phyloP scores from a whole-genome alignment of 2,888 invertebrate genomes.

The Lepeophtheirus nordmannii region DNA sequence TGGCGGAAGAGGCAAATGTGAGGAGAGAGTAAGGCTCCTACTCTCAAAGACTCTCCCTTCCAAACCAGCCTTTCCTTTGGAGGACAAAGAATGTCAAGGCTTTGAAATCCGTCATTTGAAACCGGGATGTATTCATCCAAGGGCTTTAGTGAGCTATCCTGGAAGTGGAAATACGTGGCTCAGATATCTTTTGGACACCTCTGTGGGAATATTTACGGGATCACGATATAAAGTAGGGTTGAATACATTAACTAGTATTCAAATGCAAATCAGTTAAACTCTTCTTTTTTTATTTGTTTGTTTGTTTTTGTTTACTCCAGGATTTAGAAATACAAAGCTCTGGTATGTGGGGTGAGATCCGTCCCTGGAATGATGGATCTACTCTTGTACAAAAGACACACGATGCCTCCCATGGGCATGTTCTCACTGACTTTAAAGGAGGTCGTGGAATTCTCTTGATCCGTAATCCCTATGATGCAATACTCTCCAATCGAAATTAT shows the following conservation, averaged over 20 bases:
- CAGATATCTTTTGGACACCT: conserved; percentile 32
- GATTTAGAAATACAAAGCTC: not conserved
- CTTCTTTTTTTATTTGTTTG: not conserved
- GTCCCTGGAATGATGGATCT: conserved; percentile 31
- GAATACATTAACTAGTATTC: conserved; percentile 15
- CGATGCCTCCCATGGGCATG: conserved; percentile 28
- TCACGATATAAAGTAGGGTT: conserved; percentile 30
- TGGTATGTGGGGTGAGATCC: conserved; percentile 33
- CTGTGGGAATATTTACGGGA: conserved; percentile 33
- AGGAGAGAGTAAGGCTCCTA: not conserved
- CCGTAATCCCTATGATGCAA: conserved; percentile 33
- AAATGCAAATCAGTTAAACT: not conserved
- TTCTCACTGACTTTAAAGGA: conserved; percentile 26
- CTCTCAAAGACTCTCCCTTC: not conserved
- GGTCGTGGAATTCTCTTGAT: conserved; percentile 31
- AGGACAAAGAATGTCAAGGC: not conserved
- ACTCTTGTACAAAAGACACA: conserved; percentile 34
- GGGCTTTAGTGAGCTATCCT: conserved; percentile 32
- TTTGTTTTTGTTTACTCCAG: not conserved
- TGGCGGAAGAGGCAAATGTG: not conserved
- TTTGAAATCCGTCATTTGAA: conserved; percentile 11
- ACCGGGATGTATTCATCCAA: conserved; percentile 23
- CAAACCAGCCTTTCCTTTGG: not conserved
- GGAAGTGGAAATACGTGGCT: conserved; percentile 34
- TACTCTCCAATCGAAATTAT: conserved; percentile 33